A percentile compares a stretch with the other conserved stretches of the same genome.
Conservation (phyloP, 2,888 invertebrate genomes). For the Hydrotaea diabolus region DNA sequence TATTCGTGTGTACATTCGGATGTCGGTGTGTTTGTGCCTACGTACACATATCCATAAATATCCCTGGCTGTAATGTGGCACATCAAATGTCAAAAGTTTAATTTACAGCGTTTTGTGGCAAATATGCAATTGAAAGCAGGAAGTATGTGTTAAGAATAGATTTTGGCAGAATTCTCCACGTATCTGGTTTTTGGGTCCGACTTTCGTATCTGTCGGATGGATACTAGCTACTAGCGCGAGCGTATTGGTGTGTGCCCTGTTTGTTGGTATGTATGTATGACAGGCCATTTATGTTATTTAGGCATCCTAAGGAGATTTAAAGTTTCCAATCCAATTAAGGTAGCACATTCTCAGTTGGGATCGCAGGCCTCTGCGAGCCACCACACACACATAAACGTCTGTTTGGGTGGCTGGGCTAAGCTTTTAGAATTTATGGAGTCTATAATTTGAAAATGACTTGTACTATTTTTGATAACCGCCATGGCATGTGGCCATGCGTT, state of each 20-base stretch:
- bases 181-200: not conserved
- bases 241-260: no score
- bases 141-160: constrained; percentile 58
- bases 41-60: constrained; percentile 16
- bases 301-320: constrained; percentile 40
- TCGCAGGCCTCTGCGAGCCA: no score
- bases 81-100: constrained; percentile 66
- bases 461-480: constrained; percentile 21
- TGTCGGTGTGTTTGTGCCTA: not conserved
- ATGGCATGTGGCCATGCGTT: not conserved
- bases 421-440: constrained; percentile 44
- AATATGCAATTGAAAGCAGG: constrained; percentile 62
- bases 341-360: not conserved
- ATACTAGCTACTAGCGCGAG: no score
- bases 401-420: constrained; percentile 24
- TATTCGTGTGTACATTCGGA: not conserved
- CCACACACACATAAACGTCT: not conserved
- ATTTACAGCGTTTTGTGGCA: constrained; percentile 65
- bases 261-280: not conserved
- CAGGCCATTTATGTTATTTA: constrained; percentile 30
- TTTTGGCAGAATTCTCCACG: constrained; percentile 41
- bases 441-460: constrained; percentile 43
- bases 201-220: not conserved
- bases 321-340: constrained; percentile 52
- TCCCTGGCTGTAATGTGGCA: constrained; percentile 53